Evolutionary conservation across 2,797 vertebrate species (phyloP), one percentile per base, ranked within the genome.

Genomic region (Cuniculus paca): DNA sequence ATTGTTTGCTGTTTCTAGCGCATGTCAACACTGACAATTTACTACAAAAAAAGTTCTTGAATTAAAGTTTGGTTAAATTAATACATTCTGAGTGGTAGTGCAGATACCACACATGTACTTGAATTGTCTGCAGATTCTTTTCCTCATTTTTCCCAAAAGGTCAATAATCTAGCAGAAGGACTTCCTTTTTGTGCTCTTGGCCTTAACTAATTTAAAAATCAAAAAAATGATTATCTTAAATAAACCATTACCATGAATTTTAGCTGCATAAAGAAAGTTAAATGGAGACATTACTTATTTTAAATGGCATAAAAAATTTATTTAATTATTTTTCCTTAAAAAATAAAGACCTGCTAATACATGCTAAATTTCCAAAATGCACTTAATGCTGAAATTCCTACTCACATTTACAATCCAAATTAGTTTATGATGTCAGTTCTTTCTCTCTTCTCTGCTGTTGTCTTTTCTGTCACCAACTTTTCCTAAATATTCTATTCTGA

Each of bases 311-410:
- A 80, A 48, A 95, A 90, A 78, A 22, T 77, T 81, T 72, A 86
- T 81, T 88, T 91, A 86, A 77, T 92, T 80, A 75, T 74, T 94
- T 95, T 95, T n/a, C 54, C 72, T 74, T 60, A 54, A 75, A 75
- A 90, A 65, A 39, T 50, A 75, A n/a, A 75, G 14, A 79, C 26
- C 20, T 75, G 42, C 13, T 91, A 72, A 90, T 86, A 54, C 1
- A 50, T 36, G n/a, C 17, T 42, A 63, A 61, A 31, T 58, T 61
- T 42, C 58, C 60, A 75, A 39, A 94, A 86, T 77, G 10, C 36
- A 48, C 56, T 92, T 9, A 11, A 52, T 31, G 19, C 82, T 85
- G 48, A 89, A 95, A 95, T 84, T 68, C 17, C 88, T 63, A 61
- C 63, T 87, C 58, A 68, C 5, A n/a, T 48, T 94, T 92, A 65